These are phyloP conservation scores for Esox niger DNA, from an alignment of 2,113 vertebrate genomes.

Conservation along the genomic window DNA sequence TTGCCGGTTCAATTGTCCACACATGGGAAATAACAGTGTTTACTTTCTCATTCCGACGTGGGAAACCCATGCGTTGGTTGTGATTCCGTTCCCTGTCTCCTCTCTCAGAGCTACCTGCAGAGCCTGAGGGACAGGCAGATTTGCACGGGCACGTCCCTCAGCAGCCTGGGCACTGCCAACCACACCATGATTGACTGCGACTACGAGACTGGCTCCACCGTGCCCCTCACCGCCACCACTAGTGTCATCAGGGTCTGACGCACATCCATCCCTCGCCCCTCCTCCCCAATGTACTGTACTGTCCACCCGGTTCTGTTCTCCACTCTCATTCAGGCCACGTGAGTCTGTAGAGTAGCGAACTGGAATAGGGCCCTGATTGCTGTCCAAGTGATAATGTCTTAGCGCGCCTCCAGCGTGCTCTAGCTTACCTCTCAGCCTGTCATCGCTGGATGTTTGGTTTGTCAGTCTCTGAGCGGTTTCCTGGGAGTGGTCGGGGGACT, in stretches of 20 bases:
- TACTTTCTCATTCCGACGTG: neutral
- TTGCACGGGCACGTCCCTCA: conserved; percentile 76
- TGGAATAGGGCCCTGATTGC: neutral
- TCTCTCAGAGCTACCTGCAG: conserved; percentile 83
- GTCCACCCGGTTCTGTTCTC: neutral
- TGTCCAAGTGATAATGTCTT: neutral
- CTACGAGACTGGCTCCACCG: conserved; percentile 80
- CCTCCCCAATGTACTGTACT: conserved; percentile 26
- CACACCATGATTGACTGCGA: conserved; percentile 78
- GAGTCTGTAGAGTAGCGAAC: neutral
- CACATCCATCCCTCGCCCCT: neutral
- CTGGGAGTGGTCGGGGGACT: neutral
- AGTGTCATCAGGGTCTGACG: conserved; percentile 70
- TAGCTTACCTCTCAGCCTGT: conserved; percentile 3
- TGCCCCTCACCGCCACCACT: conserved; percentile 76
- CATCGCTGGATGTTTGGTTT: neutral
- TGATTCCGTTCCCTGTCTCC: neutral
- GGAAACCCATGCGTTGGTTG: neutral
- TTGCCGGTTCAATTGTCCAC: too few relatives aligned
- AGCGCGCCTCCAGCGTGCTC: conserved; percentile 1
- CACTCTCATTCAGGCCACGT: conserved; percentile 1
- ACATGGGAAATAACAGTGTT: too few relatives aligned
- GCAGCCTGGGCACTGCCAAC: conserved; percentile 72
- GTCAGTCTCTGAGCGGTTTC: conserved; percentile 18
- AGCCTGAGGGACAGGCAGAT: conserved; percentile 82